Conservation (phyloP, 2,888 invertebrate species). For the Agrotis puta region DNA sequence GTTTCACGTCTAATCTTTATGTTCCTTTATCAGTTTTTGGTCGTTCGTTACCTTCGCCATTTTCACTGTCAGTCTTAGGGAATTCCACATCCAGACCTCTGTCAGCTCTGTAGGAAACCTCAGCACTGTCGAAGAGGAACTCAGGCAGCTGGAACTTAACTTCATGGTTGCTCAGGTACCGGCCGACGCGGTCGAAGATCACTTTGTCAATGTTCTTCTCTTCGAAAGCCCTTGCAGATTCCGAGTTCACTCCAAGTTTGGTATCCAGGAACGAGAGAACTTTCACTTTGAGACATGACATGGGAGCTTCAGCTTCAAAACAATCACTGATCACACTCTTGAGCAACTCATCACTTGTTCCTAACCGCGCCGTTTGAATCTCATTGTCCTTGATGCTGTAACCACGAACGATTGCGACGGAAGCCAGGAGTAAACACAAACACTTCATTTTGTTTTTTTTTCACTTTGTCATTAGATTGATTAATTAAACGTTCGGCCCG, state of each 20-base stretch:
- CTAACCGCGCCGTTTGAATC: constrained; percentile 89
- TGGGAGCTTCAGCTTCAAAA: constrained; percentile 92
- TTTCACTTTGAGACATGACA: constrained; percentile 94
- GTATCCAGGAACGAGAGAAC: constrained; percentile 94
- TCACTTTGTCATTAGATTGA: constrained; percentile 86
- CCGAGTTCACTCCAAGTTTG: constrained; percentile 92
- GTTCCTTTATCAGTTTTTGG: background rate
- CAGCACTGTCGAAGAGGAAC: constrained; percentile 93
- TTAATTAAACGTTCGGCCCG: constrained; percentile 87
- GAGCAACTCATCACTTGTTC: constrained; percentile 93
- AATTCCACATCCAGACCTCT: constrained; percentile 92
- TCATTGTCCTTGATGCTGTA: constrained; percentile 91
- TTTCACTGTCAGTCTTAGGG: constrained; percentile 88
- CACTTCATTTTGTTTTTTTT: constrained; percentile 85
- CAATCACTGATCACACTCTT: constrained; percentile 94
- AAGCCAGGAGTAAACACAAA: constrained; percentile 89
- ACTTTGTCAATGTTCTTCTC: constrained; percentile 93
- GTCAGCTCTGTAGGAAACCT: constrained; percentile 92
- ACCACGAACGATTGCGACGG: constrained; percentile 86
- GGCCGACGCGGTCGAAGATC: constrained; percentile 93
- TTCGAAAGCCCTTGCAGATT: constrained; percentile 91
- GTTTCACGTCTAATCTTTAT: constrained; percentile 6
- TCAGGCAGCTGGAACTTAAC: constrained; percentile 94
- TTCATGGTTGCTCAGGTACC: constrained; percentile 94
- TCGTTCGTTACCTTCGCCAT: constrained; percentile 88